Evolutionary conservation across 2,888 invertebrate species (phyloP), one percentile per base, ranked within the genome.

Genomic region (Eristalinus sepulchralis): DNA sequence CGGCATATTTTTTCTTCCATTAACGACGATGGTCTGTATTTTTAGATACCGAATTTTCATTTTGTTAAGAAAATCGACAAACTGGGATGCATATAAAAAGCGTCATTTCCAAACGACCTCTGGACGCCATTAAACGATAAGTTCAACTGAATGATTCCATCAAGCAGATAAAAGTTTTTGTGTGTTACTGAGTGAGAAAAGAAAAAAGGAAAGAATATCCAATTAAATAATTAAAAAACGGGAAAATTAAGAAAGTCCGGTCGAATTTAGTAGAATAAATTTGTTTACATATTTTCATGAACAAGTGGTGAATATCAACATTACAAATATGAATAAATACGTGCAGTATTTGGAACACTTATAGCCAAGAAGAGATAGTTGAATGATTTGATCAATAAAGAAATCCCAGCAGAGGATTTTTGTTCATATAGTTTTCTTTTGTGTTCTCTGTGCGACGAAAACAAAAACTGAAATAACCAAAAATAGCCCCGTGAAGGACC

Each of bases 251-350:
- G 11, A 70, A 78, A 70, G 78, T 71, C 27, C 57, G 31, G 0
- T 20, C 22, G 53, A 78, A 17, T 36, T 22, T 36, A 47, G 27
- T 39, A 22, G 24, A 55, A 20, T 20, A 47, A 68, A 66, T 24
- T 57, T 73, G 31, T 36, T 62, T 72, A 62, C 34, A 66, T 80
- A 73, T 57, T 47, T 68, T 67, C 8, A 22, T 55, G 9, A 36
- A 27, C 27, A 27, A 73, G 20, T 27, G 64, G 62, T 62, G 24
- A 60, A 68, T 20, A 72, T 8, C 27, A 84, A 70, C 22, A 55
- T 34, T 33, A 76, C 81, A 81, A 84, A 84, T 81, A 84, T 84
- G 84, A 84, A 76, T 80, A 84, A 84, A 71, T 76, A 70, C 80
- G 76, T 55, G 22, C 22, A 34, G 24, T 66, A 60, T 76, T 76